phyloP scores from a whole-genome alignment of 2,113 vertebrate genomes.

The Anser cygnoides region DNA sequence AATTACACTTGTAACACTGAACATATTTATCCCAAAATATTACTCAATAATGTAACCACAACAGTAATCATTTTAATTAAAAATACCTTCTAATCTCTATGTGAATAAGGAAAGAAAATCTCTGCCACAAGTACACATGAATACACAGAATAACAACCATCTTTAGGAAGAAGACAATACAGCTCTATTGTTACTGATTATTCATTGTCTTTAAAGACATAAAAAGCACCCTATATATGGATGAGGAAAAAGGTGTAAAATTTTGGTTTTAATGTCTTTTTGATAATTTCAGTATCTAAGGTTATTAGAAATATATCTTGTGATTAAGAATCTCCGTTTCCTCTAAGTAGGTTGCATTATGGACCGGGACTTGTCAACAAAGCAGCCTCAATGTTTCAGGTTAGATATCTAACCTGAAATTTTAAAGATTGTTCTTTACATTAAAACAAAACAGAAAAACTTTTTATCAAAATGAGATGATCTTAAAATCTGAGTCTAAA shows the following conservation, averaged over 20 bases:
- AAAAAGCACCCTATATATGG: not conserved
- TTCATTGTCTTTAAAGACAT: not conserved
- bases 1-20: conserved; percentile 67
- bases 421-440: not conserved
- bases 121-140: not conserved
- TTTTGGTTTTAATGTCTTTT: not conserved
- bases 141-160: not conserved
- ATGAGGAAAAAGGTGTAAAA: not conserved
- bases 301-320: not conserved
- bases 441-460: not conserved
- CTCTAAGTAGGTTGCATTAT: not conserved
- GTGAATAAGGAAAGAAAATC: conserved; percentile 23
- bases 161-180: not conserved
- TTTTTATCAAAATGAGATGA: not conserved
- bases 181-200: not conserved
- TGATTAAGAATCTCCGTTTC: not conserved
- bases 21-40: conserved; percentile 73
- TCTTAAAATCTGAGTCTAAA: not conserved
- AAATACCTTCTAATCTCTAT: conserved; percentile 62
- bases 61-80: conserved; percentile 76
- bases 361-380: not conserved
- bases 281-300: not conserved
- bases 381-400: not conserved
- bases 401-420: not conserved
- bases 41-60: conserved; percentile 71